A percentile compares a stretch with the other conserved stretches of the same genome.
Conservation (phyloP, 2,797 vertebrate species). For the Phataginus tetradactyla region DNA sequence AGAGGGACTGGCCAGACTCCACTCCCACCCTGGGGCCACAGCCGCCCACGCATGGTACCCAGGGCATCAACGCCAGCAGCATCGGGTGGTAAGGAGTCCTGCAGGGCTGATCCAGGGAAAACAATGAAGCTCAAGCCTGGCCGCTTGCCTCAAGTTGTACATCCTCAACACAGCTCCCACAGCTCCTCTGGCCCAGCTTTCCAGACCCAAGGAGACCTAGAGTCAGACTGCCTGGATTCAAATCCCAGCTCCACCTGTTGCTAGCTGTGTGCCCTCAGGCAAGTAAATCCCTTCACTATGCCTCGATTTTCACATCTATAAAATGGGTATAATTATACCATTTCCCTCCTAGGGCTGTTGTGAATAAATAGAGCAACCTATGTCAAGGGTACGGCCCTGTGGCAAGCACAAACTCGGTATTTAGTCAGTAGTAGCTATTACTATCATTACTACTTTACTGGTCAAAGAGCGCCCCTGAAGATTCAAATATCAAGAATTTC, state of each 20-base stretch:
- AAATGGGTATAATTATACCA: neutral
- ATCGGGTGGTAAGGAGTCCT: rapidly evolving
- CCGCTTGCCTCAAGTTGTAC: neutral
- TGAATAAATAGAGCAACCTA: neutral
- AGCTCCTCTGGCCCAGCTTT: neutral
- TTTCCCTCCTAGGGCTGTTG: neutral
- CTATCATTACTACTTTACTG: neutral
- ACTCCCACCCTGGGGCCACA: neutral
- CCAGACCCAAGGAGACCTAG: neutral
- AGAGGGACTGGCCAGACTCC: neutral
- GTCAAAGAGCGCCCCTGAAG: neutral
- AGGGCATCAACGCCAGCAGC: neutral
- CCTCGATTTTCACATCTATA: neutral
- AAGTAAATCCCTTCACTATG: neutral
- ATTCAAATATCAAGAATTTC: neutral
- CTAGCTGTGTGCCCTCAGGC: neutral
- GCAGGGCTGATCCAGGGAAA: neutral
- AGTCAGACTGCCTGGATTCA: neutral
- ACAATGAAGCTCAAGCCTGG: neutral
- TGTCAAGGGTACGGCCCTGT: neutral
- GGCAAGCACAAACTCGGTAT: neutral
- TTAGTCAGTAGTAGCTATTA: neutral
- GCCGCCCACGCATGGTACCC: neutral
- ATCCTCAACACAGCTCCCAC: neutral
- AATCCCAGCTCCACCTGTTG: neutral